phyloP scores from a whole-genome alignment of 2,888 invertebrate species.

The Lasius fuliginosus region DNA sequence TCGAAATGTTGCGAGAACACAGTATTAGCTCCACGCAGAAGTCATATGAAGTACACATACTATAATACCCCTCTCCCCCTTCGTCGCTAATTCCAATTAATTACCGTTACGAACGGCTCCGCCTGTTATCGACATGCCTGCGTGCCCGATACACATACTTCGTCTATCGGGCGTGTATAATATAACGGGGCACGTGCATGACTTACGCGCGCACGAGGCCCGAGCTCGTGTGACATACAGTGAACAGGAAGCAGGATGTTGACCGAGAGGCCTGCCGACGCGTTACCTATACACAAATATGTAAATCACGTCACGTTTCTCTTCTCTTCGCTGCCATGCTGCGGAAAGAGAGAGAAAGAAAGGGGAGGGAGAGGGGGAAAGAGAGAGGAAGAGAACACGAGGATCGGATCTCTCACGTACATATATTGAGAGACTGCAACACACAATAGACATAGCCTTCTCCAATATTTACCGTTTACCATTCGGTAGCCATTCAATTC shows the following conservation, averaged over 20 bases:
- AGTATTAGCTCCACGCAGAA: slow-evolving; percentile 6
- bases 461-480: slow-evolving; percentile 7
- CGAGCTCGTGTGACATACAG: slow-evolving; percentile 45
- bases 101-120: slow-evolving; percentile 48
- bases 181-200: slow-evolving; percentile 60
- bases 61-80: background rate
- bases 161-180: slow-evolving; percentile 52
- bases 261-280: slow-evolving; percentile 60
- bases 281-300: slow-evolving; percentile 59
- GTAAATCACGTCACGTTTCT: slow-evolving; percentile 71
- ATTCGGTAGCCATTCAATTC: slow-evolving; percentile 19
- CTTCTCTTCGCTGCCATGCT: slow-evolving; percentile 29
- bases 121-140: slow-evolving; percentile 50
- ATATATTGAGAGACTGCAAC: slow-evolving; percentile 21
- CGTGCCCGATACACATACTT: slow-evolving; percentile 32
- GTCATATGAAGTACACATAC: slow-evolving; percentile 1
- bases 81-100: slow-evolving; percentile 41
- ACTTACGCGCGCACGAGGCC: slow-evolving; percentile 33
- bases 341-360: slow-evolving; percentile 40
- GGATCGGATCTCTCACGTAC: slow-evolving; percentile 11
- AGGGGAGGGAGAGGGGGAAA: slow-evolving; percentile 4
- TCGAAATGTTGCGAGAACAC: background rate
- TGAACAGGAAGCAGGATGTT: slow-evolving; percentile 74
- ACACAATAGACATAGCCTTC: slow-evolving; percentile 50
- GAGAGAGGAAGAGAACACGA: slow-evolving; percentile 34